phyloP scores from a whole-genome alignment of 2,113 vertebrate genomes.

The Oryzias melastigma region DNA sequence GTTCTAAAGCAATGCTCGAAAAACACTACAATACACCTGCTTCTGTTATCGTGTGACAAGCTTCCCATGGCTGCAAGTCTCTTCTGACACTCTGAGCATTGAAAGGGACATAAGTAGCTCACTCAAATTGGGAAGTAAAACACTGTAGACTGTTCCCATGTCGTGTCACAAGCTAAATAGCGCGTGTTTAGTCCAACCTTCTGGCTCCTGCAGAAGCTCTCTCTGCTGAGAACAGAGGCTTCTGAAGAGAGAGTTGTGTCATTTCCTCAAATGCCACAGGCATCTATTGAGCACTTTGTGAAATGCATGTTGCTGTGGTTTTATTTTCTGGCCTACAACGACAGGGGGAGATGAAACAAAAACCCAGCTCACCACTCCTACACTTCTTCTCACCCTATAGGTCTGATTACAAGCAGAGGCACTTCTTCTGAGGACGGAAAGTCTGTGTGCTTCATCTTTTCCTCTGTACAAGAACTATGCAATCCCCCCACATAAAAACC shows the following conservation, averaged over 20 bases:
- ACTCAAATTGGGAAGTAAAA: conserved; percentile 60
- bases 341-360: conserved; percentile 17
- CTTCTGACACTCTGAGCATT: conserved; percentile 22
- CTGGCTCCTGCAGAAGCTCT: conserved; percentile 15
- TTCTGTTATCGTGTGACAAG: conserved; percentile 11
- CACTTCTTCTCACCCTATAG: conserved; percentile 30
- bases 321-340: conserved; percentile 24
- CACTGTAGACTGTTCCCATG: conserved; percentile 31
- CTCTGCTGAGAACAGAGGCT: conserved; percentile 28
- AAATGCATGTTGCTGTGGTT: conserved; percentile 29
- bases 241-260: conserved; percentile 48
- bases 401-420: conserved; percentile 39
- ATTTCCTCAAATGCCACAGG: conserved; percentile 51
- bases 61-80: conserved; percentile 23
- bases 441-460: conserved; percentile 41
- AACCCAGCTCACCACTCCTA: conserved; percentile 15
- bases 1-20: conserved; percentile 4
- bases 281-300: conserved; percentile 14
- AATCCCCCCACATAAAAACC: conserved; percentile 21
- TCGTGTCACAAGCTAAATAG: conserved; percentile 39
- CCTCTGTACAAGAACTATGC: conserved; percentile 22
- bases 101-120: conserved; percentile 39
- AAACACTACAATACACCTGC: conserved; percentile 20
- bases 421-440: conserved; percentile 22
- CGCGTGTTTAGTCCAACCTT: conserved; percentile 47